Conservation (phyloP, 2,797 vertebrate species). For the Arrhamphus sclerolepis region DNA sequence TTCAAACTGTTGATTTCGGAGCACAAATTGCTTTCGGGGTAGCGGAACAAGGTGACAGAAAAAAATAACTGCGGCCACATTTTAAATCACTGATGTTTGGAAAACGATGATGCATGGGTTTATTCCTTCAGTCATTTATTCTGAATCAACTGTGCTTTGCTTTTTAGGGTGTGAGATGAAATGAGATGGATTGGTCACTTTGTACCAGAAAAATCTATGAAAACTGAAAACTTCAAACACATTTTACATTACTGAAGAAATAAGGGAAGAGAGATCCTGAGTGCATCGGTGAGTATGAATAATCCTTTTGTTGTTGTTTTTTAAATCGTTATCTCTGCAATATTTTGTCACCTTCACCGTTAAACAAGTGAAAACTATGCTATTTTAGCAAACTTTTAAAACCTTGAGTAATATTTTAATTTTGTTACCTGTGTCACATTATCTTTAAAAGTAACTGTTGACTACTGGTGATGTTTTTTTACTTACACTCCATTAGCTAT, state of each 20-base stretch:
- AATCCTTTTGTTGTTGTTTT: too few species aligned
- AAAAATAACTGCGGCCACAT: neutral
- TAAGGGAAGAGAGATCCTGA: conserved; percentile 77
- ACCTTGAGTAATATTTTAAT: neutral
- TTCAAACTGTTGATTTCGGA: conserved; percentile 12
- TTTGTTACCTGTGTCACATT: neutral
- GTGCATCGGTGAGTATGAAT: conserved; percentile 86
- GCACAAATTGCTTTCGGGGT: neutral
- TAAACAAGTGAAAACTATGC: conserved; percentile 13
- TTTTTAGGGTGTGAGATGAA: conserved; percentile 58
- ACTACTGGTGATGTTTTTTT: neutral
- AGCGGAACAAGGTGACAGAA: conserved; percentile 10
- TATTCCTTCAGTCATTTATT: conserved; percentile 22
- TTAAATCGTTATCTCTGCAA: neutral
- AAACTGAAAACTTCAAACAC: conserved; percentile 71
- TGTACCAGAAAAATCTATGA: conserved; percentile 94
- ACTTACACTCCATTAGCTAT: conserved; percentile 5
- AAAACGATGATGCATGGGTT: conserved; percentile 8
- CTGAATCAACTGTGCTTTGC: conserved; percentile 31
- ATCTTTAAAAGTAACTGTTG: conserved; percentile 10
- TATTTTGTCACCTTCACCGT: conserved; percentile 15
- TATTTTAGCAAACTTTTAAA: conserved; percentile 4
- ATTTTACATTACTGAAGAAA: conserved; percentile 59
- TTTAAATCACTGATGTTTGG: conserved; percentile 1
- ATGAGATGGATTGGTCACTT: conserved; percentile 74